Evolutionary conservation across 2,113 vertebrate genomes (phyloP).

Genomic region (Sardina pilchardus): DNA sequence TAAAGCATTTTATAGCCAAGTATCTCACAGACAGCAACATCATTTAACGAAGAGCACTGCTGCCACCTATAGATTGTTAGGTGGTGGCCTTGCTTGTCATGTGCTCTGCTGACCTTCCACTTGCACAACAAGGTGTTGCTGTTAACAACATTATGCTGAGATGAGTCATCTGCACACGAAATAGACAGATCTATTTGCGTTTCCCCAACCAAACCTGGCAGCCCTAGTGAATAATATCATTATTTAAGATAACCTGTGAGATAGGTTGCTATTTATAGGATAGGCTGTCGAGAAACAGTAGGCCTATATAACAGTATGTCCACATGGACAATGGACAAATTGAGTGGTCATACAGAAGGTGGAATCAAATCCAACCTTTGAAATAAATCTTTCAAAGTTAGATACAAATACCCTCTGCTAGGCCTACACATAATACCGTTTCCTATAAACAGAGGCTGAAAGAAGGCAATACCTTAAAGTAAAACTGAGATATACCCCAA

Average conservation of each 20-base stretch:
- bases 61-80: slow-evolving; percentile 27
- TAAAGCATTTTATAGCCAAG: neutral
- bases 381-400: neutral
- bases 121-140: neutral
- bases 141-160: neutral
- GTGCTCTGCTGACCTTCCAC: neutral
- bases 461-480: no score
- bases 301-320: no score
- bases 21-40: neutral
- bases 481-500: neutral
- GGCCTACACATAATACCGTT: neutral
- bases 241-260: no score
- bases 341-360: no score
- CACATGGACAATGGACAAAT: no score
- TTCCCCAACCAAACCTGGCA: neutral
- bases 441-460: neutral
- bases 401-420: no score
- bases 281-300: no score
- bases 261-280: no score
- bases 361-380: neutral
- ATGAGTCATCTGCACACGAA: neutral
- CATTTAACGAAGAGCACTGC: neutral
- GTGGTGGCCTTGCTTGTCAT: neutral
- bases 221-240: neutral
- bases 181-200: neutral